Evolutionary conservation across 2,888 invertebrate species (phyloP).

Genomic region (Oscheius sp.): DNA sequence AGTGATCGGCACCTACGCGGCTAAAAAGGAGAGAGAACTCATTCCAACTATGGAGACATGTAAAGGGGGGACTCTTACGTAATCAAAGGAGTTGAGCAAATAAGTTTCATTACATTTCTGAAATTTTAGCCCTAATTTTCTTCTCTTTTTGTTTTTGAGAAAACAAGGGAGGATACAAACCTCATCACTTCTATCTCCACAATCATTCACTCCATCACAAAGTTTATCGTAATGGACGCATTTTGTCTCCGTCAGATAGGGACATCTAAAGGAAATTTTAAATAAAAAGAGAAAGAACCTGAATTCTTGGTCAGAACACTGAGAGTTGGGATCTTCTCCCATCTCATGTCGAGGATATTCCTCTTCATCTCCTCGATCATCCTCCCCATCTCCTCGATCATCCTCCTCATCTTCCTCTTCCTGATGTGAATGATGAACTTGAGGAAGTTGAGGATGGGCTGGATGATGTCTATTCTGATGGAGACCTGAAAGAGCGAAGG

Average conservation of each 20-base stretch:
- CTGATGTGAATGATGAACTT: slow-evolving; percentile 20
- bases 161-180: no score
- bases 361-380: neutral
- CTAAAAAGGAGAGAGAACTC: neutral
- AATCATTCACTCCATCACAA: slow-evolving; percentile 77
- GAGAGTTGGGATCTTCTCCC: slow-evolving; percentile 24
- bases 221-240: slow-evolving; percentile 85
- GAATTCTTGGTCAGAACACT: slow-evolving; percentile 64
- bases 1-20: neutral
- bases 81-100: neutral
- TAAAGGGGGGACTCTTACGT: neutral
- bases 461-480: neutral
- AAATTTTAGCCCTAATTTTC: neutral
- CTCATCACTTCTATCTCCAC: slow-evolving; percentile 86
- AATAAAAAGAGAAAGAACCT: slow-evolving; percentile 26
- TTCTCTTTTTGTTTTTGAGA: neutral
- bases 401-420: neutral
- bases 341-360: neutral
- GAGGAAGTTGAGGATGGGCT: neutral
- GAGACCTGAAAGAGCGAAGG: neutral
- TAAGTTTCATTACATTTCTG: neutral
- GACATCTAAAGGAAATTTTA: slow-evolving; percentile 40
- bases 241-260: slow-evolving; percentile 48
- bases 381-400: slow-evolving; percentile 11
- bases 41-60: neutral